These are phyloP conservation scores for Herpetotheres cachinnans DNA, from an alignment of 2,113 vertebrate species.

Conservation along the genomic window DNA sequence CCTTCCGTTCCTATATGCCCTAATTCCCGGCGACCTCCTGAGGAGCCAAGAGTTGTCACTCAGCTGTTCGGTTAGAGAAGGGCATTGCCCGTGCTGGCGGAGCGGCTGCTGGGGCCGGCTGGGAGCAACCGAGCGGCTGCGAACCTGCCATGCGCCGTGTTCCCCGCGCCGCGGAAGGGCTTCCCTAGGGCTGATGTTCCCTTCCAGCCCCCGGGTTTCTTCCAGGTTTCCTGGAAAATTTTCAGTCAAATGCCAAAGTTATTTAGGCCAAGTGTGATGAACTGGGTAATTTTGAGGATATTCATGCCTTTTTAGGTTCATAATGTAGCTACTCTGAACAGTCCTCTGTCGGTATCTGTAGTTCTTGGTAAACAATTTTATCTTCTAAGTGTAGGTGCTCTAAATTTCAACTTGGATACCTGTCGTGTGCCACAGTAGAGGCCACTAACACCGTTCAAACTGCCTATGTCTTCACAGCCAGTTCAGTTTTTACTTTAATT, in stretches of 20 bases:
- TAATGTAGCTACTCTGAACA: background rate
- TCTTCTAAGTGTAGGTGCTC: background rate
- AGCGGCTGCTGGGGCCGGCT: too few species aligned
- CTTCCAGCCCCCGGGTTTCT: background rate
- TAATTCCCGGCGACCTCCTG: background rate
- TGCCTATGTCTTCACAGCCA: background rate
- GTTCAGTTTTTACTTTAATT: background rate
- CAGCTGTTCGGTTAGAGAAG: background rate
- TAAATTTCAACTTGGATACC: background rate
- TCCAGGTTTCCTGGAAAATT: background rate
- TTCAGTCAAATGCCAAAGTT: background rate
- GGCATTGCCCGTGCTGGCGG: rapidly evolving
- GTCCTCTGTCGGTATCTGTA: rapidly evolving
- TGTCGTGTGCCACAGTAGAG: background rate
- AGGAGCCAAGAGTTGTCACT: background rate
- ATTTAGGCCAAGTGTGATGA: background rate
- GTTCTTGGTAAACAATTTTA: background rate
- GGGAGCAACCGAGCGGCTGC: too few species aligned
- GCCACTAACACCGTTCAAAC: background rate
- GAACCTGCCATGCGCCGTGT: rapidly evolving
- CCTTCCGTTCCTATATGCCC: rapidly evolving
- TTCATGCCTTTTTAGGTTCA: background rate
- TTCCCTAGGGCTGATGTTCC: rapidly evolving
- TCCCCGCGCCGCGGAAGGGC: background rate
- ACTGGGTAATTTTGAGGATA: background rate